A percentile compares a stretch with the other conserved stretches of the same genome.
These are phyloP conservation scores for Tragopan temminckii DNA, from an alignment of 2,797 vertebrate genomes.

Conservation along the genomic window DNA sequence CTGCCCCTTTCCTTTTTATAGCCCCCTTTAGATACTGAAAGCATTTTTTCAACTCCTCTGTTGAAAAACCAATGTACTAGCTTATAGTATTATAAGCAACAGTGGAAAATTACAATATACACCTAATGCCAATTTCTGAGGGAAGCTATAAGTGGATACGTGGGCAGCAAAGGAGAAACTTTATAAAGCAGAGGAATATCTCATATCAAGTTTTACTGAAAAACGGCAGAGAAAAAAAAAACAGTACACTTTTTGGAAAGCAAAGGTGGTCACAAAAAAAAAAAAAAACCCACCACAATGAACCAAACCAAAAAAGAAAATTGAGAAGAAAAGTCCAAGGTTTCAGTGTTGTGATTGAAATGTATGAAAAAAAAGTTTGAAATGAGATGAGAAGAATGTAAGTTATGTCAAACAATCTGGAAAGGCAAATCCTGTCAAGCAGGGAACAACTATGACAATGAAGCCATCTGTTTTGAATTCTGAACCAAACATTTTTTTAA, in stretches of 20 bases:
- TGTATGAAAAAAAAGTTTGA: neutral
- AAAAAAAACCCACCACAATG: fast-evolving
- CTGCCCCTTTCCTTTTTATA: too few species aligned
- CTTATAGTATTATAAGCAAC: neutral
- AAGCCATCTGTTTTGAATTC: neutral
- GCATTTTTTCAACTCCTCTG: neutral
- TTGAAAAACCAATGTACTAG: neutral
- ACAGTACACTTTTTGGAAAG: neutral
- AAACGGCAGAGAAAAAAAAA: neutral
- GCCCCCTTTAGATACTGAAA: neutral
- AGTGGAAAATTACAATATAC: neutral
- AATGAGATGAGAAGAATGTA: neutral
- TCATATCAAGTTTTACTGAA: neutral
- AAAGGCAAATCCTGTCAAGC: neutral
- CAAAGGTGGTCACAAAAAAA: neutral
- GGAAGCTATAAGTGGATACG: neutral
- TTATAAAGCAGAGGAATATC: neutral
- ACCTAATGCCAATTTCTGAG: neutral
- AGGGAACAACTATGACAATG: neutral
- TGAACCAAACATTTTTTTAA: neutral
- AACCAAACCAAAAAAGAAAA: neutral
- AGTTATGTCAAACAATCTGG: neutral
- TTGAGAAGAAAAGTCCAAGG: neutral
- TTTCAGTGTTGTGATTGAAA: neutral
- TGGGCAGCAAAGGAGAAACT: neutral